These are phyloP conservation scores for Eubasilissa splendida DNA, from an alignment of 2,888 invertebrate species.

Conservation along the genomic window DNA sequence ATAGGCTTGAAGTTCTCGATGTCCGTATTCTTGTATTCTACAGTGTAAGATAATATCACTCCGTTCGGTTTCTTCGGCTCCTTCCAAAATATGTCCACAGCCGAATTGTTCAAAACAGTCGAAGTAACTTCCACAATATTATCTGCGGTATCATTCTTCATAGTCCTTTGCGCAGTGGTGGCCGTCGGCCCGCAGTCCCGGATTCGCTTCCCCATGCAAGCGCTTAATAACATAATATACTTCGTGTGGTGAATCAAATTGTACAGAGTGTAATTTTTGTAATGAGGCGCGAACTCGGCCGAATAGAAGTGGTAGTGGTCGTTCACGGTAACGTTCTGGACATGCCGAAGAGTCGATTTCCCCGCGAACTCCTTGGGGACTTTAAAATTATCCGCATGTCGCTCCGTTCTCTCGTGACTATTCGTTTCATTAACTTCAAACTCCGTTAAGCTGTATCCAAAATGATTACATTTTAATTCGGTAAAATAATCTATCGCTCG, in stretches of 20 bases:
- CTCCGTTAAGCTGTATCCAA: not conserved
- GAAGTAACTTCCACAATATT: conserved; percentile 63
- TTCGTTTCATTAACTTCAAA: conserved; percentile 18
- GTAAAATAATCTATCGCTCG: not conserved
- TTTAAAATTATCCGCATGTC: conserved; percentile 36
- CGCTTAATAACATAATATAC: conserved; percentile 75
- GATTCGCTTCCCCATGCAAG: conserved; percentile 70
- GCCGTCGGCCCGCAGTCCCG: conserved; percentile 69
- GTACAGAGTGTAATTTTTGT: conserved; percentile 59
- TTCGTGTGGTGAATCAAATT: conserved; percentile 73
- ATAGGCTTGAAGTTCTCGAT: conserved; percentile 63
- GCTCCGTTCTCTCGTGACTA: conserved; percentile 6
- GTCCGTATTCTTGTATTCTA: conserved; percentile 70
- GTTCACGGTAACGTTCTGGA: conserved; percentile 46
- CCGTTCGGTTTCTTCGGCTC: conserved; percentile 78
- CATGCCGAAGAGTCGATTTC: conserved; percentile 41
- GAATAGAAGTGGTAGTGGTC: conserved; percentile 49
- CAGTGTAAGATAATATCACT: conserved; percentile 75
- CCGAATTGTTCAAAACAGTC: conserved; percentile 58
- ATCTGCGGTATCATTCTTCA: conserved; percentile 65
- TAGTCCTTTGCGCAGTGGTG: conserved; percentile 70
- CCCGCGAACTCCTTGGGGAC: conserved; percentile 37
- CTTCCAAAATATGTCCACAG: conserved; percentile 69
- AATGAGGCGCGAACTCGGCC: conserved; percentile 40
- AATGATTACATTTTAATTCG: not conserved